Percentiles rank a stretch among this genome's conserved stretches.
Conservation (phyloP, 2,797 vertebrate genomes). For the Apodemus agrarius region DNA sequence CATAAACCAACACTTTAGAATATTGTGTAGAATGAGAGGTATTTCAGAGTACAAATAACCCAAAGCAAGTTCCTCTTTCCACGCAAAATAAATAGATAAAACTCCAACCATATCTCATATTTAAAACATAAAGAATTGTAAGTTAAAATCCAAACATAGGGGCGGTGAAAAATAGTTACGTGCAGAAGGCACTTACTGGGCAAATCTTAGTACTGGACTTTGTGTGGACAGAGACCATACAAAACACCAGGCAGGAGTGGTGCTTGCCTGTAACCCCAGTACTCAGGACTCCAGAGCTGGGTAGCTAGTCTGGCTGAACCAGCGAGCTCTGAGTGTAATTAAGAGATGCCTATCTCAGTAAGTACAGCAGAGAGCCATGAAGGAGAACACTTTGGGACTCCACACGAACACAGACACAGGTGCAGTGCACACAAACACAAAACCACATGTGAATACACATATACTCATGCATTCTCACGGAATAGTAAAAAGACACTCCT, state of each 20-base stretch:
- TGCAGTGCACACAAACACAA: too few relatives aligned
- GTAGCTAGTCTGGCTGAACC: neutral
- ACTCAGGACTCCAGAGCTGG: neutral
- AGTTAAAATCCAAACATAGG: neutral
- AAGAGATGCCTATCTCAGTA: neutral
- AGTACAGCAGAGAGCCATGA: neutral
- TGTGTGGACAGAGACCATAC: neutral
- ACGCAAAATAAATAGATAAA: neutral
- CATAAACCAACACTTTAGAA: neutral
- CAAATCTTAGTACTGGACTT: neutral
- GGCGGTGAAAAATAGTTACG: neutral
- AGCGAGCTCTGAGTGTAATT: neutral
- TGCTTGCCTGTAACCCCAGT: neutral
- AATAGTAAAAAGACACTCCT: neutral
- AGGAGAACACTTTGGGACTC: neutral
- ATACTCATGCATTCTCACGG: too few relatives aligned
- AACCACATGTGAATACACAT: neutral
- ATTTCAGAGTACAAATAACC: neutral
- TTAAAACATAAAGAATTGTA: neutral
- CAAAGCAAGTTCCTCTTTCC: neutral
- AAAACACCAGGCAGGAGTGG: neutral
- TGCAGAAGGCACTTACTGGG: neutral
- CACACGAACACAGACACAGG: neutral
- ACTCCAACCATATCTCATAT: neutral
- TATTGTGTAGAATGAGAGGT: neutral